These are phyloP conservation scores for Hippocampus barbouri DNA, from an alignment of 2,113 vertebrate genomes.

Conservation along the genomic window DNA sequence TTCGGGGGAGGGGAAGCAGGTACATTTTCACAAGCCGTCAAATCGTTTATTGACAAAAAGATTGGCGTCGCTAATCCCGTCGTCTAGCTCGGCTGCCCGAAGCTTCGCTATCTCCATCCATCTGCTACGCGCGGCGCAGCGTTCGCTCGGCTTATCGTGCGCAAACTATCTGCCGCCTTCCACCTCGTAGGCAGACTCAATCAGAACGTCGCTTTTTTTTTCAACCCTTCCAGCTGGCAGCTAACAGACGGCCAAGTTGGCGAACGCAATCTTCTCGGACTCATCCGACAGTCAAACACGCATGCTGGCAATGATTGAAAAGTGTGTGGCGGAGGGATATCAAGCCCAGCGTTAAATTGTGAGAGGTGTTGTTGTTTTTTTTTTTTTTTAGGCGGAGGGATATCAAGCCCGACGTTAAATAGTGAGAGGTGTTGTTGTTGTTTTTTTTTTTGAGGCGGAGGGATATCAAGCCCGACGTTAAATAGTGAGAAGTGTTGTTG, in stretches of 20 bases:
- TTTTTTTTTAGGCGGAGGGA: background rate
- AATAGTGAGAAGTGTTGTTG: background rate
- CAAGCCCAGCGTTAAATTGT: background rate
- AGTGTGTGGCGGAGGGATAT: background rate
- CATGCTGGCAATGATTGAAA: slow-evolving; percentile 8
- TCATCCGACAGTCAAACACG: slow-evolving; percentile 23
- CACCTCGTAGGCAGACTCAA: slow-evolving; percentile 42
- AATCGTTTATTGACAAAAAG: slow-evolving; percentile 51
- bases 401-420: background rate
- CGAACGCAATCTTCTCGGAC: slow-evolving; percentile 34
- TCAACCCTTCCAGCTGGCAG: slow-evolving; percentile 37
- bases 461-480: background rate
- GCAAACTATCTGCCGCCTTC: slow-evolving; percentile 43
- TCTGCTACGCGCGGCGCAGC: slow-evolving; percentile 46
- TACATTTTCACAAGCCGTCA: slow-evolving; percentile 30
- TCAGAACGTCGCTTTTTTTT: slow-evolving; percentile 46
- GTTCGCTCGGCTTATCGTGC: slow-evolving; percentile 43
- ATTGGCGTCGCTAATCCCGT: slow-evolving; percentile 55
- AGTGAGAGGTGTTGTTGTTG: background rate
- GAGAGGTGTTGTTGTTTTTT: background rate
- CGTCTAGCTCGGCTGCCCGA: slow-evolving; percentile 43
- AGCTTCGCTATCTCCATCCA: slow-evolving; percentile 54
- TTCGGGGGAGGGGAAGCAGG: slow-evolving; percentile 22
- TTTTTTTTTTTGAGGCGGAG: background rate
- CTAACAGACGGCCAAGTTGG: slow-evolving; percentile 36